These are phyloP conservation scores for Thalassoma bifasciatum DNA, from an alignment of 2,113 vertebrate species.

Conservation along the genomic window DNA sequence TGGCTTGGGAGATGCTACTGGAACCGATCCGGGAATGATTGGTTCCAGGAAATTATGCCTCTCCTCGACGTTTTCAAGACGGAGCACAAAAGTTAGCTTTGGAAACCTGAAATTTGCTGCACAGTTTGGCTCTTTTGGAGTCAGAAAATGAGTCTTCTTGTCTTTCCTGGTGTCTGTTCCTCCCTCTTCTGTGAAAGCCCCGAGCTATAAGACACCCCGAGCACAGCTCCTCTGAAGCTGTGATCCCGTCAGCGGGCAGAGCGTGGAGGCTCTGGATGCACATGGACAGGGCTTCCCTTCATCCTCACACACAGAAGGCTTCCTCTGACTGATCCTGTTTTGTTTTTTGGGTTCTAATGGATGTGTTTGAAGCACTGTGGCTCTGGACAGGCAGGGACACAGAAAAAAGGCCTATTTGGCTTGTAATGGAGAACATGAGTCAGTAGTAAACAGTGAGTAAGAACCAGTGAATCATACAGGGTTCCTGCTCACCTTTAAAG, in stretches of 20 bases:
- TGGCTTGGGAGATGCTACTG: not conserved
- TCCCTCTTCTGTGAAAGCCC: constrained; percentile 51
- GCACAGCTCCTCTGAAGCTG: constrained; percentile 31
- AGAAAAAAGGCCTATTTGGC: constrained; percentile 53
- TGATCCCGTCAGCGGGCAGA: constrained; percentile 39
- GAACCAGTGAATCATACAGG: constrained; percentile 11
- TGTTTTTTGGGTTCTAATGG: constrained; percentile 63
- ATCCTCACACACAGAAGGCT: constrained; percentile 53
- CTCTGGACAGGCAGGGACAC: constrained; percentile 56
- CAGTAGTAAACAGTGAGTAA: constrained; percentile 31
- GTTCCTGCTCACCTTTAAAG: not conserved
- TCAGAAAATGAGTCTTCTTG: not conserved
- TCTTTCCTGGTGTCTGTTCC: constrained; percentile 22
- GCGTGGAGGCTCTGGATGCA: constrained; percentile 62
- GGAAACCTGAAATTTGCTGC: no score
- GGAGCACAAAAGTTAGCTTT: constrained; percentile 11
- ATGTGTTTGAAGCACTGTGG: constrained; percentile 46
- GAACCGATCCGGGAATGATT: constrained; percentile 7
- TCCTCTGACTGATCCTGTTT: constrained; percentile 67
- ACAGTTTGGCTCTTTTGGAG: not conserved
- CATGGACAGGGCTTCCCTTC: constrained; percentile 74
- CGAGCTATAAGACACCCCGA: constrained; percentile 47
- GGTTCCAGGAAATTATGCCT: constrained; percentile 12
- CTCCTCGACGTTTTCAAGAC: not conserved
- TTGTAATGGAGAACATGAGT: constrained; percentile 66